phyloP scores from a whole-genome alignment of 2,113 vertebrate genomes.

The Glareola pratincola region DNA sequence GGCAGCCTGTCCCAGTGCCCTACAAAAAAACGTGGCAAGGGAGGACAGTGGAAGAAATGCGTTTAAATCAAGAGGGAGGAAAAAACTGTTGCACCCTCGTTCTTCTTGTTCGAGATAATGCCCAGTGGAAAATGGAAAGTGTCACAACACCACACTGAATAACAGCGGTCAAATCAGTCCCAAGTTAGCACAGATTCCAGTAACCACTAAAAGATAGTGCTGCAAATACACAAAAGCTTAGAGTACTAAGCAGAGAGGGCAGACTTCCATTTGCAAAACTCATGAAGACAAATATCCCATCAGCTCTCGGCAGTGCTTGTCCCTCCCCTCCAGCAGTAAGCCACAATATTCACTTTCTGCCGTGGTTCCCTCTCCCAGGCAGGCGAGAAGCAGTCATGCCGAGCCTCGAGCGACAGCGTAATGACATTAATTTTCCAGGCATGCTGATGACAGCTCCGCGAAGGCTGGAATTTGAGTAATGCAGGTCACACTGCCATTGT shows the following conservation, averaged over 20 bases:
- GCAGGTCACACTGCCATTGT: slow-evolving; percentile 53
- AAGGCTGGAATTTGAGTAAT: slow-evolving; percentile 60
- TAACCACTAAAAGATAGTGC: not conserved
- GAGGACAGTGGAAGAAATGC: not conserved
- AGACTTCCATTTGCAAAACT: not conserved
- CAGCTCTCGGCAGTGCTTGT: not conserved
- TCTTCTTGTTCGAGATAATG: not conserved
- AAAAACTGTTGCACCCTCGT: not conserved
- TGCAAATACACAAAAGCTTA: not conserved
- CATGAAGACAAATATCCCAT: not conserved
- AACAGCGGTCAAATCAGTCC: not conserved
- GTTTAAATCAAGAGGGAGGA: slow-evolving; percentile 1
- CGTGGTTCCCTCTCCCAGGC: not conserved
- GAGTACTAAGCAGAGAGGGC: not conserved
- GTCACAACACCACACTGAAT: not conserved
- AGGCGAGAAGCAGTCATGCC: not conserved
- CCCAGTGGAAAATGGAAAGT: not conserved
- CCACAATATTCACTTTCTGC: not conserved
- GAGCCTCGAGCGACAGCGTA: not conserved
- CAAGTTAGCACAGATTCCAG: not conserved
- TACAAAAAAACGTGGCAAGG: not conserved
- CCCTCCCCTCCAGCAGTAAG: not conserved
- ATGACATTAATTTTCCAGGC: slow-evolving; percentile 41
- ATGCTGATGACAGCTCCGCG: slow-evolving; percentile 52
- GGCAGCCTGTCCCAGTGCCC: not conserved